These are phyloP conservation scores for Pseudococcus jackbeardsleyi DNA, from an alignment of 2,888 invertebrate genomes.

Conservation along the genomic window DNA sequence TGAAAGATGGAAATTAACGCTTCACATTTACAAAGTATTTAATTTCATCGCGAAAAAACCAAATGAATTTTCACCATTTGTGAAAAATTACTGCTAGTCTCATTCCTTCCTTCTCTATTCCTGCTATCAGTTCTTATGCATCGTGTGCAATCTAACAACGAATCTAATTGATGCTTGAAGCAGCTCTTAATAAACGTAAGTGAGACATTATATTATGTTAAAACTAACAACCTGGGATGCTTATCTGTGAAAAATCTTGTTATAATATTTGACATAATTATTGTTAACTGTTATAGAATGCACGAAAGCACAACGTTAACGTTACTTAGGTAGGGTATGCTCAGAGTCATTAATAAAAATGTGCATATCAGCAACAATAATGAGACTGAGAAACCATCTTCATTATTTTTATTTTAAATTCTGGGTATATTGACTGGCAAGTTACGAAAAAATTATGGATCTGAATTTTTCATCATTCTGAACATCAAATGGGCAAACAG, in stretches of 20 bases:
- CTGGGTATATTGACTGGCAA: too few relatives aligned
- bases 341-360: too few relatives aligned
- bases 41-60: background rate
- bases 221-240: background rate
- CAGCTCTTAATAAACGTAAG: background rate
- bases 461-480: too few relatives aligned
- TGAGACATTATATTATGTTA: slow-evolving; percentile 5
- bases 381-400: background rate
- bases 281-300: slow-evolving; percentile 12
- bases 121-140: background rate
- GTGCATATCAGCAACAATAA: too few relatives aligned
- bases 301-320: slow-evolving; percentile 21
- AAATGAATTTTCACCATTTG: background rate
- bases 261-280: slow-evolving; percentile 30
- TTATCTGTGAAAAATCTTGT: slow-evolving; percentile 25
- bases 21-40: background rate
- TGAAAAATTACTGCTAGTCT: background rate
- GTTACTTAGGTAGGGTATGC: background rate
- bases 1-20: background rate
- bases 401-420: background rate
- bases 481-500: too few relatives aligned
- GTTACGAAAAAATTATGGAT: too few relatives aligned
- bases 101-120: too few relatives aligned
- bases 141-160: slow-evolving; percentile 7
- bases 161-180: background rate